Base-by-base conservation (phyloP, 1,140 invertebrate genomes). In the Caenorhabditis tropicalis region DNA sequence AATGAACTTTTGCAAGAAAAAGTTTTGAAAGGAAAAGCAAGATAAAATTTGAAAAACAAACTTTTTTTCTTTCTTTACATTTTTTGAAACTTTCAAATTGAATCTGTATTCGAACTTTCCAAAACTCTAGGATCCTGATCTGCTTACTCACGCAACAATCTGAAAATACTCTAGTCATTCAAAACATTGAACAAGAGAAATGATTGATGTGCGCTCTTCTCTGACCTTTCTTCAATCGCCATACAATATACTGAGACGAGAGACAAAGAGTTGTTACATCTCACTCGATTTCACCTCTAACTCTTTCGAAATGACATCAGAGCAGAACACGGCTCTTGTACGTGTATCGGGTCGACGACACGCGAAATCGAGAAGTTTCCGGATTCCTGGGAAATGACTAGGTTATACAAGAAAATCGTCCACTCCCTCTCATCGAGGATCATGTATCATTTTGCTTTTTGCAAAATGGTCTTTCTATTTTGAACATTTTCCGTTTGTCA, bases 311-410 rank as follows among this genome's bases (percentile, higher is more conserved):
- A 74, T 74, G 65, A 74, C 65, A 74, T 74, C 65, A 74, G 65
- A 74, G 65, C 65, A 74, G 65, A 74, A 74, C 65, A 74, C 65
- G 65, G 65, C 36, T 39, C 65, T 74, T 74, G 65, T 74, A 74
- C 65, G 65, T 74, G 65, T 74, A 74, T 74, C 65, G 24, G 16
- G 65, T 24, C 65, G 65, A 74, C 65, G 65, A 74, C 65, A 74
- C 65, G 65, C 6, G 27, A 31, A 74, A 74, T 74, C 43, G 65
- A 74, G 65, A 74, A 74, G 65, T 39, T 74, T 74, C 65, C 65
- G 65, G 65, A 74, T 74, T 74, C 65, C 36, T 74, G 65, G 65
- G 65, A 74, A 74, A 74, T 74, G 65, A 74, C 65, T 74, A 74
- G 65, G 36, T 24, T 74, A 15, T 74, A 74, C 65, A 74, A 43